Evolutionary conservation across 2,888 invertebrate species (phyloP).

Genomic region (Orchesellides sinensis): DNA sequence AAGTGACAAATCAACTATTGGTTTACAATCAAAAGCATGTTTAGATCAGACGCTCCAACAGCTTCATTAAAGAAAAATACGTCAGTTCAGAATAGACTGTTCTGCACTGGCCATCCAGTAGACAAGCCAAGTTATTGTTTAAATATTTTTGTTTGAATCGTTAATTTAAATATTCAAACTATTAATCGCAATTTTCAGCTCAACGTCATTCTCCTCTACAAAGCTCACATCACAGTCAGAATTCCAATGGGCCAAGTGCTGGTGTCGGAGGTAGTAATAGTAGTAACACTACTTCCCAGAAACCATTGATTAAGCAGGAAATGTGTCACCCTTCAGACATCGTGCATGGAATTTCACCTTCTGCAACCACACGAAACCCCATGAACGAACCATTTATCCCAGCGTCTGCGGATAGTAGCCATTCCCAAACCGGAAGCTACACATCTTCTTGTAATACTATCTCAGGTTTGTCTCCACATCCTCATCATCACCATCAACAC

Average conservation of each 20-base stretch:
- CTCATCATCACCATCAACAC: conserved; percentile 59
- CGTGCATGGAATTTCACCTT: conserved; percentile 66
- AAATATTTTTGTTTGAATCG: too few relatives aligned
- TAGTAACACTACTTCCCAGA: conserved; percentile 29
- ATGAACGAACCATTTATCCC: conserved; percentile 61
- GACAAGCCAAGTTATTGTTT: too few relatives aligned
- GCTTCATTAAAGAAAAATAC: too few relatives aligned
- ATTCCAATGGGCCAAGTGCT: background rate
- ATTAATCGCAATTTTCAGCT: conserved; percentile 34
- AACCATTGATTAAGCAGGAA: conserved; percentile 66
- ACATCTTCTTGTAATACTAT: conserved; percentile 59
- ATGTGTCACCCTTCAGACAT: conserved; percentile 65
- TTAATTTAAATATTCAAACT: background rate
- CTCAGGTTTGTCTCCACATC: conserved; percentile 48
- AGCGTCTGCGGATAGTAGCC: conserved; percentile 61
- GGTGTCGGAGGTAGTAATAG: conserved; percentile 27
- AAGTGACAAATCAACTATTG: too few relatives aligned
- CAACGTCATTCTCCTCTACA: conserved; percentile 44
- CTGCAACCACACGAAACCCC: conserved; percentile 62
- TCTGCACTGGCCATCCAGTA: too few relatives aligned
- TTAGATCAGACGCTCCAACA: too few relatives aligned
- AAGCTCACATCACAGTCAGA: conserved; percentile 22
- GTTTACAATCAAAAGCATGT: too few relatives aligned
- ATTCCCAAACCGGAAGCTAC: conserved; percentile 65
- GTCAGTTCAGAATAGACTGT: too few relatives aligned